These are phyloP conservation scores for Eleutherodactylus coqui DNA, from an alignment of 2,797 vertebrate genomes.

Conservation along the genomic window DNA sequence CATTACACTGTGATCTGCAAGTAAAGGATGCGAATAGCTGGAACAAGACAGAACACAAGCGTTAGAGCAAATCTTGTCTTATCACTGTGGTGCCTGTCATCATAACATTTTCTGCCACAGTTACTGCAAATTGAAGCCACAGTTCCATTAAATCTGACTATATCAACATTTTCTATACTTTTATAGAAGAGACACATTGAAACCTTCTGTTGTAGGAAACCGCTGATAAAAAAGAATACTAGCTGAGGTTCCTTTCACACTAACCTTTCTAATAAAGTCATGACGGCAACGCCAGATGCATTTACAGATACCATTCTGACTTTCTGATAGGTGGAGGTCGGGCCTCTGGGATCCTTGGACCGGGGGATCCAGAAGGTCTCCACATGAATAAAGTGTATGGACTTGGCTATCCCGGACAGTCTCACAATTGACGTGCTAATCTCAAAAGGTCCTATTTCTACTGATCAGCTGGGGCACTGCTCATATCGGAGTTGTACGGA, in stretches of 20 bases:
- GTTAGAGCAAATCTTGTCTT: neutral
- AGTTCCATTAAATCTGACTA: neutral
- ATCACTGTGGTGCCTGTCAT: neutral
- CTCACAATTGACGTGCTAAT: too few species aligned
- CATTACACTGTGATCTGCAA: conserved; percentile 35
- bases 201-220: neutral
- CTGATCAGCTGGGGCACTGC: too few species aligned
- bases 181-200: neutral
- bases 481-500: too few species aligned
- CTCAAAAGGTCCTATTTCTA: too few species aligned
- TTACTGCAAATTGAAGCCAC: neutral
- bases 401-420: too few species aligned
- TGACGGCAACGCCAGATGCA: too few species aligned
- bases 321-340: too few species aligned
- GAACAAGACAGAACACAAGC: neutral
- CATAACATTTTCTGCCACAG: neutral
- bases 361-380: too few species aligned
- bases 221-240: neutral
- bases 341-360: too few species aligned
- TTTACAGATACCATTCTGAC: too few species aligned
- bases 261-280: too few species aligned
- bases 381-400: too few species aligned
- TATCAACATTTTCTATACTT: neutral
- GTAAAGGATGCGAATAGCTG: neutral
- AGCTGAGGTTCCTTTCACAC: neutral